These are phyloP conservation scores for Neopelma chrysocephalum DNA, from an alignment of 2,797 vertebrate genomes.

Conservation along the genomic window DNA sequence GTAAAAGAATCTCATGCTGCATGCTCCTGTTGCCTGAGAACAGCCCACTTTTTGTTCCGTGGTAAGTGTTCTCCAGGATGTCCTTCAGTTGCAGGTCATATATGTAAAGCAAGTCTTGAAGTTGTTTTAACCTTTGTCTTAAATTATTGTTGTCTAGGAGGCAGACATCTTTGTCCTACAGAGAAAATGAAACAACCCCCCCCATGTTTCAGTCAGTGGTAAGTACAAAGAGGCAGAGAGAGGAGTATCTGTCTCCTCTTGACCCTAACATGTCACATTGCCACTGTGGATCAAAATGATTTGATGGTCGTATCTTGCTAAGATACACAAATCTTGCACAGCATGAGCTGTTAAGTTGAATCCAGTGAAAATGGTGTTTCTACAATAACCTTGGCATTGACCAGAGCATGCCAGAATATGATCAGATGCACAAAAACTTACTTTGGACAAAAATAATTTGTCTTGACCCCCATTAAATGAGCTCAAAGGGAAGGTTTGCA, in stretches of 20 bases:
- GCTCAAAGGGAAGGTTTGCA: not conserved
- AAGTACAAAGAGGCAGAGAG: not conserved
- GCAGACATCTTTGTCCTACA: slow-evolving; percentile 78
- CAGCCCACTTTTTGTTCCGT: slow-evolving; percentile 59
- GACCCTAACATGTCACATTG: not conserved
- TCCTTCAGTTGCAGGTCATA: slow-evolving; percentile 81
- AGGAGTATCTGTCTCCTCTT: not conserved
- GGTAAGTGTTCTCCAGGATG: slow-evolving; percentile 79
- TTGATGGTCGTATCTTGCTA: not conserved
- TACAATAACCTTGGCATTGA: not conserved
- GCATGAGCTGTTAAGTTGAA: not conserved
- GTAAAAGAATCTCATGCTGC: slow-evolving; percentile 48
- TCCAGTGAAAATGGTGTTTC: not conserved
- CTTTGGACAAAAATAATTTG: not conserved
- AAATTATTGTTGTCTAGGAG: slow-evolving; percentile 76
- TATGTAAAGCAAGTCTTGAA: slow-evolving; percentile 81
- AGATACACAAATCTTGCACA: not conserved
- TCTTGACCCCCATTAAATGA: not conserved
- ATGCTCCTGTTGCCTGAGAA: slow-evolving; percentile 17
- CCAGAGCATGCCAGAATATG: not conserved
- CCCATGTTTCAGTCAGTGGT: not conserved
- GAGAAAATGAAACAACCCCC: not conserved
- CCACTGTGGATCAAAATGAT: not conserved
- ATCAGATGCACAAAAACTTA: not conserved
- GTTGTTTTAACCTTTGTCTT: slow-evolving; percentile 75